Conservation (phyloP, 2,888 invertebrate species). For the Artemia sinica region DNA sequence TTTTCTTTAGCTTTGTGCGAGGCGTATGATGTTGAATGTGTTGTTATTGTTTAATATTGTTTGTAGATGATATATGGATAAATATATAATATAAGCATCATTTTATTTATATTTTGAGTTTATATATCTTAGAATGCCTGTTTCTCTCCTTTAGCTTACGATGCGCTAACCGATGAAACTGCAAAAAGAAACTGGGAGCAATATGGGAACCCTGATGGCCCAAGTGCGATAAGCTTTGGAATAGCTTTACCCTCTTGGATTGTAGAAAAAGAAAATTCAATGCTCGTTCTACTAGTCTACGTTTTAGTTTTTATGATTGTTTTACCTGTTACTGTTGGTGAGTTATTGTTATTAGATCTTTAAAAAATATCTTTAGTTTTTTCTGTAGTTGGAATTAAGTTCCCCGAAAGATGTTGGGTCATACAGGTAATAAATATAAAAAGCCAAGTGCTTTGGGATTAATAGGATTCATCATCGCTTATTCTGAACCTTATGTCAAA, state of each 20-base stretch:
- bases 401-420: too few species aligned
- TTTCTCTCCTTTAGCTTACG: constrained; percentile 33
- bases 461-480: too few species aligned
- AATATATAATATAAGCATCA: too few species aligned
- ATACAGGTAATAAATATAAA: too few species aligned
- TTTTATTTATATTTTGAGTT: too few species aligned
- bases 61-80: constrained; percentile 17
- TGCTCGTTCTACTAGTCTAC: constrained; percentile 84
- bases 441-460: too few species aligned
- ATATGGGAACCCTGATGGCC: constrained; percentile 98
- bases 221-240: constrained; percentile 96
- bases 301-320: constrained; percentile 96
- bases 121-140: neutral
- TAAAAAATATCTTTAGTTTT: too few species aligned
- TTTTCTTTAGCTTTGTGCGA: too few species aligned
- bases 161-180: constrained; percentile 92
- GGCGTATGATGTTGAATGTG: too few species aligned
- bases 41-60: neutral
- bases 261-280: constrained; percentile 95
- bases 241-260: constrained; percentile 99
- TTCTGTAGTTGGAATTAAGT: too few species aligned
- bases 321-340: constrained; percentile 55
- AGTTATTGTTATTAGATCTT: neutral
- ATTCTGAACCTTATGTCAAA: too few species aligned
- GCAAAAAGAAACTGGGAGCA: constrained; percentile 94